Evolutionary conservation across 1,140 invertebrate species (phyloP).

Genomic region (Arctopsyche grandis): DNA sequence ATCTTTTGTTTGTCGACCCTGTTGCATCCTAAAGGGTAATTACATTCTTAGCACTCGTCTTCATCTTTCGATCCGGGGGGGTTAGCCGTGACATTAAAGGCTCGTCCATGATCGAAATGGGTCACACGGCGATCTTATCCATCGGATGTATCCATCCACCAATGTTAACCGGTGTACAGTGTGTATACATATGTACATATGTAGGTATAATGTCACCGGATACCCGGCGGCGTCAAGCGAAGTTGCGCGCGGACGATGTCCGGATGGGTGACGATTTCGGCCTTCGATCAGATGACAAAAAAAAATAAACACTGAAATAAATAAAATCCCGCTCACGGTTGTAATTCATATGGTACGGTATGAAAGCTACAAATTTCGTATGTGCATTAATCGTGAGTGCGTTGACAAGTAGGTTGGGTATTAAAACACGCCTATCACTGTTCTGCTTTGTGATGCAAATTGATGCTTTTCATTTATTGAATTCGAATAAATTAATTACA

Average conservation of each 20-base stretch:
- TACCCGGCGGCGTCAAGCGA: neutral
- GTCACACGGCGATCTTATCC: neutral
- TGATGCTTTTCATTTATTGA: constrained; percentile 2
- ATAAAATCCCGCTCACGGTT: neutral
- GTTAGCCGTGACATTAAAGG: neutral
- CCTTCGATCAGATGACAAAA: neutral
- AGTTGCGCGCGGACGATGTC: too few species aligned
- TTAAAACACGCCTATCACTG: neutral
- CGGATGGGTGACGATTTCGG: too few species aligned
- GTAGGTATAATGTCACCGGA: constrained; percentile 9
- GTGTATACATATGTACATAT: too few species aligned
- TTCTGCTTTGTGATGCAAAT: constrained; percentile 23
- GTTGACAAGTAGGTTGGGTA: constrained; percentile 18
- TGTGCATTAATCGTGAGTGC: constrained; percentile 11
- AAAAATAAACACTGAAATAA: neutral
- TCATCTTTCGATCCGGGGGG: neutral
- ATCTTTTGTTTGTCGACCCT: neutral
- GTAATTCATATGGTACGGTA: neutral
- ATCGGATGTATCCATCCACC: constrained; percentile 11
- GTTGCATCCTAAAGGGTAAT: constrained; percentile 1
- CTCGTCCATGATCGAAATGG: constrained; percentile 7
- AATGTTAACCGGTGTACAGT: constrained; percentile 17
- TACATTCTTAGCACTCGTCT: neutral
- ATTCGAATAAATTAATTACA: neutral
- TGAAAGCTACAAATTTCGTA: neutral